Evolutionary conservation across 2,888 invertebrate species (phyloP).

Genomic region (Meghimatium bilineatum): DNA sequence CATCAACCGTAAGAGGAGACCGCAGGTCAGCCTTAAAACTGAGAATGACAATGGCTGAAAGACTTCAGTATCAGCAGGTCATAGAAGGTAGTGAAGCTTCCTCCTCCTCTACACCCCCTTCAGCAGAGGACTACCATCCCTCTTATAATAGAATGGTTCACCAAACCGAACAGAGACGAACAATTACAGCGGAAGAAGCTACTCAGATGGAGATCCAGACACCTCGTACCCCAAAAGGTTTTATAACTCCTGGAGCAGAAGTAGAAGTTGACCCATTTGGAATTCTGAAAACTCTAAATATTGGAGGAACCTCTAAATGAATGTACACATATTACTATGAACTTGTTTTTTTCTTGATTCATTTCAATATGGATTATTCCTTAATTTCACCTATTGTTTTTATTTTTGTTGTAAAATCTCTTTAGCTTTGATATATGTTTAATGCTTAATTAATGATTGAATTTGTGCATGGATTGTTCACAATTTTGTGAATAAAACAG

Average conservation of each 20-base stretch:
- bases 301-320: conserved; percentile 54
- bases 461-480: not conserved
- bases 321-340: not conserved
- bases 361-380: not conserved
- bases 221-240: conserved; percentile 69
- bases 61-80: conserved; percentile 42
- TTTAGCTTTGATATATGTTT: not conserved
- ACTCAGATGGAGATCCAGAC: conserved; percentile 65
- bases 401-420: not conserved
- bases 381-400: not conserved
- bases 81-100: conserved; percentile 36
- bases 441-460: not conserved
- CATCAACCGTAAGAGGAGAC: not conserved
- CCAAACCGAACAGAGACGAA: conserved; percentile 41
- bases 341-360: no score
- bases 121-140: conserved; percentile 40
- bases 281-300: conserved; percentile 71
- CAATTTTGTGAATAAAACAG: no score
- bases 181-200: conserved; percentile 53
- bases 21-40: conserved; percentile 36
- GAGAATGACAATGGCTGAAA: conserved; percentile 38
- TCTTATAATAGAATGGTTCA: conserved; percentile 61
- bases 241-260: conserved; percentile 65
- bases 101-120: conserved; percentile 45
- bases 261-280: conserved; percentile 70